phyloP scores from a whole-genome alignment of 2,113 vertebrate genomes.

The Dasypus novemcinctus region DNA sequence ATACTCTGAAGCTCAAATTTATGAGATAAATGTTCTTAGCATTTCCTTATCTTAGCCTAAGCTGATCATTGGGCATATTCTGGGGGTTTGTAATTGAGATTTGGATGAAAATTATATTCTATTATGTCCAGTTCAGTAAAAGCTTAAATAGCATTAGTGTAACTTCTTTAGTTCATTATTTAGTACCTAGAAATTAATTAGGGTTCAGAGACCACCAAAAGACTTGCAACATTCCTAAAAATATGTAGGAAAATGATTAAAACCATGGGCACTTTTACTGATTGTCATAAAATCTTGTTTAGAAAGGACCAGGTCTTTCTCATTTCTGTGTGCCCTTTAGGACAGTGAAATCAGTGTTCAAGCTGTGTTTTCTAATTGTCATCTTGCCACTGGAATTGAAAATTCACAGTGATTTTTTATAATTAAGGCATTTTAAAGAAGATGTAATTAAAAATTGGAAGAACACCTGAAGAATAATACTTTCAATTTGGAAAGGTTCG shows the following conservation, averaged over 20 bases:
- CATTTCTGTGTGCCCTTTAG: background rate
- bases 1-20: conserved; percentile 79
- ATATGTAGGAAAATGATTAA: background rate
- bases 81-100: conserved; percentile 73
- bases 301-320: background rate
- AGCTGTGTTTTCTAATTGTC: background rate
- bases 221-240: background rate
- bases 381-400: background rate
- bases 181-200: conserved; percentile 59
- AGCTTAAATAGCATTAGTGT: conserved; percentile 64
- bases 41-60: conserved; percentile 79
- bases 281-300: background rate
- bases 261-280: background rate
- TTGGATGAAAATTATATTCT: conserved; percentile 78
- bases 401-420: background rate
- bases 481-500: background rate
- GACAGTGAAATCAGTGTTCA: background rate
- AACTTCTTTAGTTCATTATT: conserved; percentile 73
- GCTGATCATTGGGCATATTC: conserved; percentile 70
- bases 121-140: conserved; percentile 76
- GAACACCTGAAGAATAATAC: background rate
- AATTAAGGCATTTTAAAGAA: background rate
- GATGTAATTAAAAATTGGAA: background rate
- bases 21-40: conserved; percentile 77
- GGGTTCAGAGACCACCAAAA: conserved; percentile 54